Conservation (phyloP, 1,140 invertebrate genomes). For the Dolichoris vasculosae region DNA sequence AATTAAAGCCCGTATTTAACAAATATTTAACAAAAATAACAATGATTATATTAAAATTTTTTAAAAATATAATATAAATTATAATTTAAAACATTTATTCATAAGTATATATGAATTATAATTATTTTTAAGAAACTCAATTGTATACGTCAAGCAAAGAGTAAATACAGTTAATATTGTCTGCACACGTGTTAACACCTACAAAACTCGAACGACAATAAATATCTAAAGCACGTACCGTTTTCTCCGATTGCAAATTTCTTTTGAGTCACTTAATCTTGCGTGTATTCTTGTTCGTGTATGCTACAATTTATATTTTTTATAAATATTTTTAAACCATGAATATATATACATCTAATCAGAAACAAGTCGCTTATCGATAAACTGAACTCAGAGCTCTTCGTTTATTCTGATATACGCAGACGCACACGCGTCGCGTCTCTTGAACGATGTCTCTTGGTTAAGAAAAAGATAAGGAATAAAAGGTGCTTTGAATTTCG, state of each 20-base stretch:
- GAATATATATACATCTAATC: neutral
- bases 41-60: no score
- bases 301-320: neutral
- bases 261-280: neutral
- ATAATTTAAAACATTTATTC: no score
- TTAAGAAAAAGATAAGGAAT: slow-evolving; percentile 29
- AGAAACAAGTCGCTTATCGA: slow-evolving; percentile 31
- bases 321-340: neutral
- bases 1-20: no score
- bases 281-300: neutral
- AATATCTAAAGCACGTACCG: slow-evolving; percentile 9
- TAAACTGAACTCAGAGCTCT: neutral
- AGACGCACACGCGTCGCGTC: neutral
- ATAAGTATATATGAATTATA: no score
- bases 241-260: neutral
- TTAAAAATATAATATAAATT: no score
- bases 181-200: neutral
- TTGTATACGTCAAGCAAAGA: neutral
- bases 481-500: slow-evolving; percentile 39
- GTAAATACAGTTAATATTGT: neutral
- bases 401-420: neutral
- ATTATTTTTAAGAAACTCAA: neutral
- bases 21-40: no score
- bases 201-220: slow-evolving; percentile 11
- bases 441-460: neutral